Percentiles rank a stretch among this genome's conserved stretches.
These are phyloP conservation scores for Globicephala melas DNA, from an alignment of 2,113 vertebrate species.

Conservation along the genomic window DNA sequence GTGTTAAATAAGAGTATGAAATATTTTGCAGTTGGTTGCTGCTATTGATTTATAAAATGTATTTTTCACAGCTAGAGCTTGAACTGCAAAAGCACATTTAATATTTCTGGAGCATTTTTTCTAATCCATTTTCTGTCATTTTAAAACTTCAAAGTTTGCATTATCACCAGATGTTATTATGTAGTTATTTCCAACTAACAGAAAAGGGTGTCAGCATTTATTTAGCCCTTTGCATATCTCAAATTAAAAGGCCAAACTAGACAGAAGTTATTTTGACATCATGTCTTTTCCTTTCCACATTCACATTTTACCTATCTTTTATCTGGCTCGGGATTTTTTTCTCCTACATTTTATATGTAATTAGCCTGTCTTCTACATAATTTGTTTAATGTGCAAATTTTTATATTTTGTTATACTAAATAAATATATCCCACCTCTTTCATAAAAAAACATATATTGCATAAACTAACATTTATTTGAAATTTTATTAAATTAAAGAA, in stretches of 20 bases:
- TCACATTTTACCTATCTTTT: background rate
- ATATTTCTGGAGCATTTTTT: background rate
- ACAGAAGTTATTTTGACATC: background rate
- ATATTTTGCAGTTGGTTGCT: background rate
- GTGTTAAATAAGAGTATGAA: background rate
- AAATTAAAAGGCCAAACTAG: background rate
- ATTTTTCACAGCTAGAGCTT: background rate
- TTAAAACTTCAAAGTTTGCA: background rate
- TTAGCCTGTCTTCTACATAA: background rate
- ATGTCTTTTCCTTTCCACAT: background rate
- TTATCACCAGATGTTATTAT: background rate
- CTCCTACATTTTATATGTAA: background rate
- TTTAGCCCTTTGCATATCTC: background rate
- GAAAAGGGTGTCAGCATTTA: background rate
- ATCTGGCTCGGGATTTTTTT: background rate
- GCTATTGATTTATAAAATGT: background rate
- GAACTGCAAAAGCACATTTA: background rate
- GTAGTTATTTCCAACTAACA: background rate
- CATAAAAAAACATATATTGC: background rate
- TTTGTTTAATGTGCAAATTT: background rate
- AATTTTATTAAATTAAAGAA: background rate
- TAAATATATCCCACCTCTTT: background rate
- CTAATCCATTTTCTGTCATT: background rate
- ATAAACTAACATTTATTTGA: background rate
- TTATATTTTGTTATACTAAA: background rate